Conservation (phyloP, 1,140 invertebrate species). For the Drosophila ercepeae region DNA sequence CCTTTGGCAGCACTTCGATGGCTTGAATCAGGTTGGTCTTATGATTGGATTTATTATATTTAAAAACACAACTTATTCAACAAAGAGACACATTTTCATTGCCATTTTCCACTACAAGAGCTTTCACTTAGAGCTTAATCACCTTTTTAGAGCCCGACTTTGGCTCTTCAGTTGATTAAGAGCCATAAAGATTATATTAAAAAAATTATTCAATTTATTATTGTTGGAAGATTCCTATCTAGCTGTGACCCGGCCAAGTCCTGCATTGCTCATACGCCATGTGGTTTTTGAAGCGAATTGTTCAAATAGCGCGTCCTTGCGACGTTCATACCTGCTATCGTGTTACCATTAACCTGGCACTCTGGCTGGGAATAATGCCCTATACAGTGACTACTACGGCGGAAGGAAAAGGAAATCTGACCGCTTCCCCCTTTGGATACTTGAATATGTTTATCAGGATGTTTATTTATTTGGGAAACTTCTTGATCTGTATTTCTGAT, state of each 20-base stretch:
- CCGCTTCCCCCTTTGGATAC: constrained; percentile 25
- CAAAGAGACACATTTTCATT: too few species aligned
- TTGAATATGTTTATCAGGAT: constrained; percentile 38
- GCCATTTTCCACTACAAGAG: too few species aligned
- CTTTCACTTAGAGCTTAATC: neutral
- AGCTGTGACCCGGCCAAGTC: too few species aligned
- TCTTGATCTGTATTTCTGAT: constrained; percentile 17
- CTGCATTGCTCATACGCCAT: constrained; percentile 57
- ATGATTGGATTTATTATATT: too few species aligned
- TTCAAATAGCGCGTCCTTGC: constrained; percentile 9
- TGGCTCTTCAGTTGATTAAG: constrained; percentile 22
- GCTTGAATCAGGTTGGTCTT: constrained; percentile 59
- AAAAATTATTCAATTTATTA: constrained; percentile 16
- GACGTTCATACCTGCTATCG: constrained; percentile 62
- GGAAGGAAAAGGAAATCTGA: neutral
- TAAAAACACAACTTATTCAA: too few species aligned
- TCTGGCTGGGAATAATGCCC: constrained; percentile 54
- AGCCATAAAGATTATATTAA: neutral
- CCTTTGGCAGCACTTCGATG: constrained; percentile 70
- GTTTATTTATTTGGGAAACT: constrained; percentile 29
- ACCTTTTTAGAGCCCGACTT: neutral
- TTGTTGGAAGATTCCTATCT: constrained; percentile 8
- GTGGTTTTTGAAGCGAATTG: constrained; percentile 47
- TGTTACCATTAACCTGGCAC: constrained; percentile 26
- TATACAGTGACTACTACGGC: constrained; percentile 36